Percentiles rank a stretch among this genome's conserved stretches.
Conservation (phyloP, 1,140 invertebrate genomes). For the Aradophagus sp. region DNA sequence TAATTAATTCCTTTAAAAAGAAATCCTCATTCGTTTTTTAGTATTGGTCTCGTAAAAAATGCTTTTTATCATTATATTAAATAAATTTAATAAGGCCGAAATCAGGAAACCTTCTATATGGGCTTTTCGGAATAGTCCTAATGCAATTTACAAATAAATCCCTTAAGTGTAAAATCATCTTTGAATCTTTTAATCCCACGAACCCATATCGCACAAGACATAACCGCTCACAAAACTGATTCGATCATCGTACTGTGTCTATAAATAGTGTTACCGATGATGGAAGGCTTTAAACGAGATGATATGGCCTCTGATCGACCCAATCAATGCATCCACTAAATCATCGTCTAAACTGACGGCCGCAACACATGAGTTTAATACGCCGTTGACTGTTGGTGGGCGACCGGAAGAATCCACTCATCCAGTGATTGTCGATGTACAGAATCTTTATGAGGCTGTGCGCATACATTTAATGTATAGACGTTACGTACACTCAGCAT, state of each 20-base stretch:
- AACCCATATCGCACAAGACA: slow-evolving; percentile 52
- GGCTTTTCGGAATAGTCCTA: too few relatives aligned
- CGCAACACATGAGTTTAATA: slow-evolving; percentile 67
- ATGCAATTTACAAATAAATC: too few relatives aligned
- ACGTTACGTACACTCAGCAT: slow-evolving; percentile 48
- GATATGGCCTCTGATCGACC: slow-evolving; percentile 74
- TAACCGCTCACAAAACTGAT: slow-evolving; percentile 64
- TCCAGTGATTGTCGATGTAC: slow-evolving; percentile 72
- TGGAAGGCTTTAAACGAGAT: slow-evolving; percentile 73
- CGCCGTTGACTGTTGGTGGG: slow-evolving; percentile 65
- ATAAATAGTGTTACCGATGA: slow-evolving; percentile 73
- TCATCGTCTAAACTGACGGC: slow-evolving; percentile 75
- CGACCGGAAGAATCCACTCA: slow-evolving; percentile 74
- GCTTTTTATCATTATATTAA: too few relatives aligned
- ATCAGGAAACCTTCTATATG: too few relatives aligned
- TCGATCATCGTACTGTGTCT: slow-evolving; percentile 68
- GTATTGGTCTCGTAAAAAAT: too few relatives aligned
- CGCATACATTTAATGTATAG: slow-evolving; percentile 57
- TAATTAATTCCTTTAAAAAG: too few relatives aligned
- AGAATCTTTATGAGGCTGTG: slow-evolving; percentile 69
- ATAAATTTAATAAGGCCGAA: too few relatives aligned
- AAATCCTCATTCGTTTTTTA: too few relatives aligned
- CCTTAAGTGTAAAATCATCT: too few relatives aligned
- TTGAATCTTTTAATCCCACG: slow-evolving; percentile 65
- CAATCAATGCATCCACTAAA: slow-evolving; percentile 75